phyloP scores from a whole-genome alignment of 2,113 vertebrate genomes.

The Leptobrachium ailaonicum region DNA sequence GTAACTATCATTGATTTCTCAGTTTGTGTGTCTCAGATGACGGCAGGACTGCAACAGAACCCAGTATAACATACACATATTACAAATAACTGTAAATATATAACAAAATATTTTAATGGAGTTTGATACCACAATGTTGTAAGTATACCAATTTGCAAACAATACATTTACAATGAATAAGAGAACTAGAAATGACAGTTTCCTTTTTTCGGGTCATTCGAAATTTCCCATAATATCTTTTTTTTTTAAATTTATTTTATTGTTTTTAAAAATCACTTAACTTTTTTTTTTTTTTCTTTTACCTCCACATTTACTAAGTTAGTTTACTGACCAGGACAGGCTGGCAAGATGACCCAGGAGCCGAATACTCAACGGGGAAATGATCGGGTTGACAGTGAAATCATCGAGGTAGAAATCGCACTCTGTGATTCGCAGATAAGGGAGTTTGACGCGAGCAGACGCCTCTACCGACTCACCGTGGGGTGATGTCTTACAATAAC shows the following conservation, averaged over 20 bases:
- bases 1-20: neutral
- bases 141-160: neutral
- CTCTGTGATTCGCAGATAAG: no score
- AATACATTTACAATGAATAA: neutral
- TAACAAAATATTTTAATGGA: conserved; percentile 1
- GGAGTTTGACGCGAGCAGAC: no score
- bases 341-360: no score
- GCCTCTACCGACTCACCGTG: no score
- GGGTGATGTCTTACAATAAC: no score
- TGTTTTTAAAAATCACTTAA: no score
- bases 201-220: neutral
- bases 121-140: conserved; percentile 1
- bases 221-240: neutral
- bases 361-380: no score
- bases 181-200: neutral
- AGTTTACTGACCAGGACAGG: no score
- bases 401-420: no score
- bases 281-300: neutral
- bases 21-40: neutral
- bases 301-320: neutral
- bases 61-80: neutral
- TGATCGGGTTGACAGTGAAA: no score
- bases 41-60: neutral
- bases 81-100: neutral
- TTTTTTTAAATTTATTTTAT: neutral